Evolutionary conservation across 1,140 invertebrate genomes (phyloP).

Genomic region (Branchinecta lindahli): DNA sequence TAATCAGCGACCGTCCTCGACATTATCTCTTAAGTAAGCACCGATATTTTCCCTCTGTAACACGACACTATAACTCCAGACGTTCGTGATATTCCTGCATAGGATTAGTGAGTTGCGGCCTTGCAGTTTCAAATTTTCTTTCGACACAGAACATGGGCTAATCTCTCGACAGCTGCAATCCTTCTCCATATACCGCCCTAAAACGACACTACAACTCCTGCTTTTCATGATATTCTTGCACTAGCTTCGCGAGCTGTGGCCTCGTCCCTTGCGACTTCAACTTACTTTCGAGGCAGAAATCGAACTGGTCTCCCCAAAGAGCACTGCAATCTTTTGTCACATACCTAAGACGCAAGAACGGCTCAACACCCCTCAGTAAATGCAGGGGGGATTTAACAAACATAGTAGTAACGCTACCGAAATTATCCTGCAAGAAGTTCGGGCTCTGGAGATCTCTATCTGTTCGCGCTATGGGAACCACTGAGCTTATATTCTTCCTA

Average conservation of each 20-base stretch:
- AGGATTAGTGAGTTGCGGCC: too few relatives aligned
- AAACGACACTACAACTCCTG: neutral
- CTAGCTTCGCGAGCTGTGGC: conserved; percentile 18
- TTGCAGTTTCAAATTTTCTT: too few relatives aligned
- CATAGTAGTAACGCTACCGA: conserved; percentile 43
- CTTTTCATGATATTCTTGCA: conserved; percentile 1
- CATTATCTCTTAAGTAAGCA: too few relatives aligned
- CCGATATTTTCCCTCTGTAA: too few relatives aligned
- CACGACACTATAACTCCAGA: too few relatives aligned
- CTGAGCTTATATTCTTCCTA: conserved; percentile 40
- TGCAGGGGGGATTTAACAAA: conserved; percentile 45
- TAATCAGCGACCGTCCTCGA: too few relatives aligned
- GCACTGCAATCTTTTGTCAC: conserved; percentile 32
- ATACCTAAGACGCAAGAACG: conserved; percentile 44
- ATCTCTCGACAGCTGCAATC: too few relatives aligned
- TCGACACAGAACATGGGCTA: too few relatives aligned
- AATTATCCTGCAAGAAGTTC: conserved; percentile 20
- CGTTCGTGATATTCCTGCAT: too few relatives aligned
- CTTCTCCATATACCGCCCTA: too few relatives aligned
- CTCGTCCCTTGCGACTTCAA: conserved; percentile 18
- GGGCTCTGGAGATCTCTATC: conserved; percentile 43
- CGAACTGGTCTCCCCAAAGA: conserved; percentile 2
- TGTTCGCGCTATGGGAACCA: conserved; percentile 42
- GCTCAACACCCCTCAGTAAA: conserved; percentile 52
- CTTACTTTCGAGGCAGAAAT: conserved; percentile 12